phyloP scores from a whole-genome alignment of 1,140 invertebrate species.

The Saxidomus purpurata region DNA sequence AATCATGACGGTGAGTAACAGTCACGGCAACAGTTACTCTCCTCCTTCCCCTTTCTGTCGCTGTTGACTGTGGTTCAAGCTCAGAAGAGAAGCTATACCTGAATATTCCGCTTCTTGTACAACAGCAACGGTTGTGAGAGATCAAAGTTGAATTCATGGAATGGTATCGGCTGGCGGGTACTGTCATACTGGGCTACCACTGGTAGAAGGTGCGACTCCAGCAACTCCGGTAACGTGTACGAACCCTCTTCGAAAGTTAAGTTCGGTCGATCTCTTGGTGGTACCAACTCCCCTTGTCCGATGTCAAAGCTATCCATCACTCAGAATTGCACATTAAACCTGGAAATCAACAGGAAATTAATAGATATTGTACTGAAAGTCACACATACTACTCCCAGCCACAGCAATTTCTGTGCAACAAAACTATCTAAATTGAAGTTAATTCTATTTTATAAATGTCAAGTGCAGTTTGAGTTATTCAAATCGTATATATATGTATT shows the following conservation, averaged over 20 bases:
- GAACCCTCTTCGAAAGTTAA: conserved; percentile 70
- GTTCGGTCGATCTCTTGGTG: conserved; percentile 26
- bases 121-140: conserved; percentile 76
- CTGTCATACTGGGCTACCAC: conserved; percentile 76
- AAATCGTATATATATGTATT: too few relatives aligned
- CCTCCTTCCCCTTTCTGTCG: too few relatives aligned
- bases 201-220: conserved; percentile 71
- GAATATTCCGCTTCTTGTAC: conserved; percentile 76
- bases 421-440: neutral
- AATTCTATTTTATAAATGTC: conserved; percentile 3
- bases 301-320: conserved; percentile 35
- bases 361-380: neutral
- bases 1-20: too few relatives aligned
- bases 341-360: neutral
- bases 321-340: neutral
- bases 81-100: too few relatives aligned
- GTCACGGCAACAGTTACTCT: too few relatives aligned
- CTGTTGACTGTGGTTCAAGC: too few relatives aligned
- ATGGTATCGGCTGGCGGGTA: conserved; percentile 46
- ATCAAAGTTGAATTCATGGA: conserved; percentile 75
- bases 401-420: neutral
- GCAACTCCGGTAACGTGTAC: conserved; percentile 68
- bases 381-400: neutral
- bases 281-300: conserved; percentile 14
- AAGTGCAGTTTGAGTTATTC: neutral